Percentiles rank a stretch among this genome's conserved stretches.
Conservation (phyloP, 2,888 invertebrate genomes). For the Choreutis nemorana region DNA sequence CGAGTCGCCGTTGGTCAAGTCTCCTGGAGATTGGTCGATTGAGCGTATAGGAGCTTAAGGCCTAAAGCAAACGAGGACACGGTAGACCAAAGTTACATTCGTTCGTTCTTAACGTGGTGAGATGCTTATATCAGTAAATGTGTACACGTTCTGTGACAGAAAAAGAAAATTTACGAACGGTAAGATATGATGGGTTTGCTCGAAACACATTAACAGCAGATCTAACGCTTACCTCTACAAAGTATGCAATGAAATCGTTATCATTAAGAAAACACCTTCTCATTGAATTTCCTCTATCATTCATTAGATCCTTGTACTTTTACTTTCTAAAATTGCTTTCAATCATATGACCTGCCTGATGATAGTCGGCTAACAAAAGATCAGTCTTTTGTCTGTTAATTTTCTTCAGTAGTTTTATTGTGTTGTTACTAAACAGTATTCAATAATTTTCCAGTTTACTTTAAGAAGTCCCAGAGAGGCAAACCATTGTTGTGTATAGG, state of each 20-base stretch:
- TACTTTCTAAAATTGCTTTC: no score
- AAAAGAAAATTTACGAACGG: not conserved
- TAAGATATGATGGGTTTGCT: conserved; percentile 21
- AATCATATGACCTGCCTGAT: no score
- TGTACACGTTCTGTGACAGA: conserved; percentile 1
- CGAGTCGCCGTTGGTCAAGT: no score
- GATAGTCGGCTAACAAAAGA: no score
- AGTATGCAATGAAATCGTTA: conserved; percentile 13
- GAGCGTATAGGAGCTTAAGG: no score
- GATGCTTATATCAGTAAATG: not conserved
- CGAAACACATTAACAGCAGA: conserved; percentile 20
- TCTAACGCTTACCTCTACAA: conserved; percentile 18
- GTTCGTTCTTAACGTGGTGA: conserved; percentile 1
- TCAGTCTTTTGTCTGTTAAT: no score
- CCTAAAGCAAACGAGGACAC: no score
- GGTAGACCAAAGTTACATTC: no score
- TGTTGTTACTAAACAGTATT: no score
- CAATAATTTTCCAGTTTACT: conserved; percentile 1
- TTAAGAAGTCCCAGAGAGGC: conserved; percentile 11
- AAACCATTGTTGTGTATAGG: conserved; percentile 18
- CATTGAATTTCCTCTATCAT: not conserved
- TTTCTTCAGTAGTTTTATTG: no score
- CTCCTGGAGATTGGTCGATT: no score
- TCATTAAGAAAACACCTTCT: conserved; percentile 10
- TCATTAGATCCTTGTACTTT: no score